These are phyloP conservation scores for Nerophis lumbriciformis DNA, from an alignment of 2,113 vertebrate genomes.

Conservation along the genomic window DNA sequence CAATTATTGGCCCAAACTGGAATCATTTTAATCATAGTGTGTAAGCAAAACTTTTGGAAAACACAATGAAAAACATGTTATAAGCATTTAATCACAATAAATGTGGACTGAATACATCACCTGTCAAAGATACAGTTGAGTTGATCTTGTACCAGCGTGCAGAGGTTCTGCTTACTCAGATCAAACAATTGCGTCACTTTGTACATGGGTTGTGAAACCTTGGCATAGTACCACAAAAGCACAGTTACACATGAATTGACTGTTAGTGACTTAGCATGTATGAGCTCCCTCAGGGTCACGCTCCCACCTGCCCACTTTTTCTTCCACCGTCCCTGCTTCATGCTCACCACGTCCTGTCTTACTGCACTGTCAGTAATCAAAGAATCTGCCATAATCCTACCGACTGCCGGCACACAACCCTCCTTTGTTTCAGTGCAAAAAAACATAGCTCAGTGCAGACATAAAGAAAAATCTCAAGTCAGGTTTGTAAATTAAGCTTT, in stretches of 20 bases:
- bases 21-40: no score
- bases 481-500: slow-evolving; percentile 60
- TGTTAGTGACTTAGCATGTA: not conserved
- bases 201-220: slow-evolving; percentile 10
- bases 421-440: slow-evolving; percentile 47
- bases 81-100: not conserved
- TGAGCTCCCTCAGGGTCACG: not conserved
- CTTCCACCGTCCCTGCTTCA: not conserved
- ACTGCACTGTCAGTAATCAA: slow-evolving; percentile 31
- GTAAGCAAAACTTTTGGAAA: not conserved
- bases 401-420: slow-evolving; percentile 44
- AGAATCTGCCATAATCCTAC: slow-evolving; percentile 46
- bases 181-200: slow-evolving; percentile 31
- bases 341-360: slow-evolving; percentile 9
- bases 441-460: slow-evolving; percentile 37
- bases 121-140: slow-evolving; percentile 5
- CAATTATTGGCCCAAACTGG: no score
- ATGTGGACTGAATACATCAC: not conserved
- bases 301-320: not conserved
- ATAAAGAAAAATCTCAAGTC: slow-evolving; percentile 52
- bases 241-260: slow-evolving; percentile 3
- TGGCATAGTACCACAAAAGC: slow-evolving; percentile 13
- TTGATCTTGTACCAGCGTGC: slow-evolving; percentile 18
- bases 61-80: not conserved
- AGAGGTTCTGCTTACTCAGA: slow-evolving; percentile 20